phyloP scores from a whole-genome alignment of 37 sponge, comb jelly and placozoan genomes.

The Dysidea cf. avara region DNA sequence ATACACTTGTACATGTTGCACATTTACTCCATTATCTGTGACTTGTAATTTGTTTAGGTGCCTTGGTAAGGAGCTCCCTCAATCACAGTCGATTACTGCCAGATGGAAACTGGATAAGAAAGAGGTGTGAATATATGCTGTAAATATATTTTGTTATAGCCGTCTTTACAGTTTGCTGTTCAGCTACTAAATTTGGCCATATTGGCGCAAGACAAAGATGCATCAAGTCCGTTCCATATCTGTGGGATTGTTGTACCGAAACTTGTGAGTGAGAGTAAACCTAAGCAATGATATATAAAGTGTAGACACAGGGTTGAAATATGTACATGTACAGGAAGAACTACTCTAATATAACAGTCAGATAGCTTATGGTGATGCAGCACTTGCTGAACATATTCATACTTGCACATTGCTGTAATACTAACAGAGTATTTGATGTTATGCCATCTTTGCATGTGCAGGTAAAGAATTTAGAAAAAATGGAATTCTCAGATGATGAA shows the following conservation, averaged over 20 bases:
- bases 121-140: slow-evolving; percentile 8
- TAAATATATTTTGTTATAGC: not conserved
- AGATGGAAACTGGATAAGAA: slow-evolving; percentile 63
- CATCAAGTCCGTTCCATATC: slow-evolving; percentile 60
- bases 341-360: not conserved
- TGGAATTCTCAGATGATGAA: slow-evolving; percentile 45
- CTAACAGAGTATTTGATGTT: no score
- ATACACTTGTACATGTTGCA: no score
- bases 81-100: slow-evolving; percentile 1
- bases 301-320: not conserved
- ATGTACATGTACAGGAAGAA: not conserved
- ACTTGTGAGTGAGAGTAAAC: slow-evolving; percentile 50
- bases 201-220: slow-evolving; percentile 27
- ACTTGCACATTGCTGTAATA: no score
- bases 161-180: slow-evolving; percentile 30
- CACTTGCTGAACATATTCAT: no score
- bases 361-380: not conserved
- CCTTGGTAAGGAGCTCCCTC: slow-evolving; percentile 57
- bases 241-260: slow-evolving; percentile 64
- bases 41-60: slow-evolving; percentile 17
- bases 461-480: slow-evolving; percentile 46
- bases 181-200: slow-evolving; percentile 41
- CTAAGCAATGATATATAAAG: no score
- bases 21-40: no score
- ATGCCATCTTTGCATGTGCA: no score